Evolutionary conservation across 2,797 vertebrate genomes (phyloP).

Genomic region (Dendrocincla tyrannina): DNA sequence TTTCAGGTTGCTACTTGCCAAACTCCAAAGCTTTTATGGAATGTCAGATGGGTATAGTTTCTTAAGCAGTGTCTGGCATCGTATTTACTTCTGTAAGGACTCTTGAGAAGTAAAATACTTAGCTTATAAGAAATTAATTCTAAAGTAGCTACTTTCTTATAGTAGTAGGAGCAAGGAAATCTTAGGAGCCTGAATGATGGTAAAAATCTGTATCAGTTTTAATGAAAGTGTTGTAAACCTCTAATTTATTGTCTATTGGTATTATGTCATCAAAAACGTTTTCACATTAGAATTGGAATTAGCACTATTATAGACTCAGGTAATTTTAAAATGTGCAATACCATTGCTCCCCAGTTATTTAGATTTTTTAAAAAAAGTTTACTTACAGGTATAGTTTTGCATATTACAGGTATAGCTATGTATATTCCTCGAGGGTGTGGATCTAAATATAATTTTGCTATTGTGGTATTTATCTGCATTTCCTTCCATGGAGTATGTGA

Average conservation of each 20-base stretch:
- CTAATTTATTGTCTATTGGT: neutral
- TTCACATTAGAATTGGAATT: neutral
- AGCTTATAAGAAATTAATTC: neutral
- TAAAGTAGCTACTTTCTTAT: neutral
- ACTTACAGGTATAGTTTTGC: neutral
- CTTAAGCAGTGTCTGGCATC: neutral
- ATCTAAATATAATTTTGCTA: neutral
- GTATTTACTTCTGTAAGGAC: neutral
- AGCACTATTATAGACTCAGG: neutral
- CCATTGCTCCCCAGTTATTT: neutral
- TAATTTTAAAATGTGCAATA: neutral
- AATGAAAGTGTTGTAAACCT: neutral
- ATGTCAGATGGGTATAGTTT: neutral
- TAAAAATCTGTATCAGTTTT: neutral
- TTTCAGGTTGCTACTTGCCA: neutral
- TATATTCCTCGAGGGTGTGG: neutral
- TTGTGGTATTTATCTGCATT: neutral
- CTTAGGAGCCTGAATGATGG: neutral
- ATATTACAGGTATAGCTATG: neutral
- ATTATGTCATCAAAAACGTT: neutral
- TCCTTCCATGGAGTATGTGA: neutral
- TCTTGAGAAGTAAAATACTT: neutral
- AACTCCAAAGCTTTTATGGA: neutral
- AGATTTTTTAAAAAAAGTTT: neutral
- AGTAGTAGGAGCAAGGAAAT: neutral